Percentiles rank a stretch among this genome's conserved stretches.
These are phyloP conservation scores for Tromatobia lineatoria DNA, from an alignment of 2,888 invertebrate species.

Conservation along the genomic window DNA sequence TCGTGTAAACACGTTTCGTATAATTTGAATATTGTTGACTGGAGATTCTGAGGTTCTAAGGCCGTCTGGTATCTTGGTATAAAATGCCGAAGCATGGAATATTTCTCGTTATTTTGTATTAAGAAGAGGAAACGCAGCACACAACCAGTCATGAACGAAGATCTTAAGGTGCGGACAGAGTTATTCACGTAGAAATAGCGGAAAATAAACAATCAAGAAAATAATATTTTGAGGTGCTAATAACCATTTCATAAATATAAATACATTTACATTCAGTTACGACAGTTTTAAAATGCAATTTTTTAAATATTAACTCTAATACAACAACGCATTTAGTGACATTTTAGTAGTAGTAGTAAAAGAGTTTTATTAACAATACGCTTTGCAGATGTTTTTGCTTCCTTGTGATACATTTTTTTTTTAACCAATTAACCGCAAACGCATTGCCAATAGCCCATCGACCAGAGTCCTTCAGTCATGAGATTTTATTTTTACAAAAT, in stretches of 20 bases:
- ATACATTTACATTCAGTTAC: not conserved
- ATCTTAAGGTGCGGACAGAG: slow-evolving; percentile 76
- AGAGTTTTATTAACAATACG: too few relatives aligned
- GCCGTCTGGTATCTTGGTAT: slow-evolving; percentile 73
- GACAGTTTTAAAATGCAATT: not conserved
- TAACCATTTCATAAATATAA: not conserved
- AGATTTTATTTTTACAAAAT: too few relatives aligned
- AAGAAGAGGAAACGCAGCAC: slow-evolving; percentile 37
- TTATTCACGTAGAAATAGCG: not conserved
- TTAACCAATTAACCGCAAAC: too few relatives aligned
- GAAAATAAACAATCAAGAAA: not conserved
- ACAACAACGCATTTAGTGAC: too few relatives aligned
- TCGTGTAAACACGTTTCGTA: slow-evolving; percentile 78
- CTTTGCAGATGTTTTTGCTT: too few relatives aligned
- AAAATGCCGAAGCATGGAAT: slow-evolving; percentile 72
- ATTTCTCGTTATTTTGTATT: slow-evolving; percentile 64
- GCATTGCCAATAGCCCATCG: too few relatives aligned
- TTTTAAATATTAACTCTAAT: too few relatives aligned
- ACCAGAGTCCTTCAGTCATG: too few relatives aligned
- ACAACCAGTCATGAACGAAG: slow-evolving; percentile 73
- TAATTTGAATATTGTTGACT: slow-evolving; percentile 71
- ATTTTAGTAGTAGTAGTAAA: too few relatives aligned
- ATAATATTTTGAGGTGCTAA: not conserved
- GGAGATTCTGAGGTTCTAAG: slow-evolving; percentile 64
- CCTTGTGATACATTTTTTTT: too few relatives aligned